Conservation (phyloP, 2,113 vertebrate species). For the Urocolius indicus region DNA sequence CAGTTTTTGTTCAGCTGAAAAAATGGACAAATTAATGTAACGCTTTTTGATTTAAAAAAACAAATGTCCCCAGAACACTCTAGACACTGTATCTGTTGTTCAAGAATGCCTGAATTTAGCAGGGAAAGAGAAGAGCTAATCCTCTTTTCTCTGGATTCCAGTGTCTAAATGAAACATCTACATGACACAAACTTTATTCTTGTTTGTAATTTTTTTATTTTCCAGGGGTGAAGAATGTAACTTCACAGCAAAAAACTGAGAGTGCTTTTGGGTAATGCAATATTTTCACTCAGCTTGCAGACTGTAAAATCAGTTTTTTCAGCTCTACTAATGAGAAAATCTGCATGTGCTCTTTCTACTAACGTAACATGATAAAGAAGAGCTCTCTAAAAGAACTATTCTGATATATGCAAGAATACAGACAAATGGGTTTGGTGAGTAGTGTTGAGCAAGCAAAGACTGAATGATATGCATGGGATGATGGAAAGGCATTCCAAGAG, state of each 20-base stretch:
- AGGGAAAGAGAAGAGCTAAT: neutral
- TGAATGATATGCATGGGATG: neutral
- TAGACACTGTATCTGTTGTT: neutral
- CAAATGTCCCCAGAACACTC: neutral
- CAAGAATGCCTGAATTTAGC: neutral
- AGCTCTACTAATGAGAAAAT: neutral
- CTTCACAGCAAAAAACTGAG: neutral
- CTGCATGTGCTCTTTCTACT: neutral
- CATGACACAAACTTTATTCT: neutral
- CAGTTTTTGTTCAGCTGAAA: neutral
- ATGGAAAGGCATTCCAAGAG: neutral
- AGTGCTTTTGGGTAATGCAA: neutral
- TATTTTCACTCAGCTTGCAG: neutral
- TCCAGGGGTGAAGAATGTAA: neutral
- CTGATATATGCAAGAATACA: neutral
- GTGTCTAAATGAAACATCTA: neutral
- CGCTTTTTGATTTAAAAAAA: neutral
- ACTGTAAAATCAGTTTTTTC: neutral
- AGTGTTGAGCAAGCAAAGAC: neutral
- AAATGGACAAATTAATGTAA: neutral
- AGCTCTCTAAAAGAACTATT: neutral
- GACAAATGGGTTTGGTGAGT: accelerated
- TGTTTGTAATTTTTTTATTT: neutral
- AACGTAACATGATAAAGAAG: neutral
- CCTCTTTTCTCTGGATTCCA: neutral